phyloP scores from a whole-genome alignment of 1,140 invertebrate genomes.

The Ladona fulva region DNA sequence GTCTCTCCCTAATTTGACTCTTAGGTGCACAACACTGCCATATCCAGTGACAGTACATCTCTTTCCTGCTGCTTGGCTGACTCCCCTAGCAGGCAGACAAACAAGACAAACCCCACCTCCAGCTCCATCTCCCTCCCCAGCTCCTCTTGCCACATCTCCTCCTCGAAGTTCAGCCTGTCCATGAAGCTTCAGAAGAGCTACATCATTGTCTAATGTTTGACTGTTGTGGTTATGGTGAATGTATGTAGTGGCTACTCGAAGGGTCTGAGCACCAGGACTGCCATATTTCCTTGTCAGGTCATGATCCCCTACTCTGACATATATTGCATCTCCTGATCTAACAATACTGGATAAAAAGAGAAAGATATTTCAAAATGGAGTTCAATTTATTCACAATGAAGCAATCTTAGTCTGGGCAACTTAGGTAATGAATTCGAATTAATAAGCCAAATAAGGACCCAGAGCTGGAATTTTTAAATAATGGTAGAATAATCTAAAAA shows the following conservation, averaged over 20 bases:
- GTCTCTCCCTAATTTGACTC: slow-evolving; percentile 63
- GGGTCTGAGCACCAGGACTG: slow-evolving; percentile 77
- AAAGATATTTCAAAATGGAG: too few species aligned
- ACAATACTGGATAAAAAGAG: slow-evolving; percentile 58
- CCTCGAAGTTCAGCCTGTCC: slow-evolving; percentile 75
- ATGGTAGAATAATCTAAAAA: too few species aligned
- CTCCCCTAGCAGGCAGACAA: slow-evolving; percentile 77
- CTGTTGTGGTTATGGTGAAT: slow-evolving; percentile 96
- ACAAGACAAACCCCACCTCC: slow-evolving; percentile 71
- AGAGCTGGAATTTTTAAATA: too few species aligned
- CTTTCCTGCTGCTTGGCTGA: slow-evolving; percentile 75
- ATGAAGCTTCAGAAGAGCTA: slow-evolving; percentile 84
- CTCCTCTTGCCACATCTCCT: slow-evolving; percentile 45
- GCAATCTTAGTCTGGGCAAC: too few species aligned
- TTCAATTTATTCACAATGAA: too few species aligned
- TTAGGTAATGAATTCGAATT: too few species aligned
- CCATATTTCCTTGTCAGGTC: slow-evolving; percentile 80
- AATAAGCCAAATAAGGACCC: too few species aligned
- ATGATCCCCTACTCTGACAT: slow-evolving; percentile 86
- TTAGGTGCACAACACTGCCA: slow-evolving; percentile 84
- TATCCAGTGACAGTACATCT: slow-evolving; percentile 88
- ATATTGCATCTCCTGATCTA: slow-evolving; percentile 79
- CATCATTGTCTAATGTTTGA: slow-evolving; percentile 91
- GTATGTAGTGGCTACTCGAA: slow-evolving; percentile 82
- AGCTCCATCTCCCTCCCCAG: background rate